Conservation (phyloP, 2,888 invertebrate species). For the Dasysyrphus tricinctus region DNA sequence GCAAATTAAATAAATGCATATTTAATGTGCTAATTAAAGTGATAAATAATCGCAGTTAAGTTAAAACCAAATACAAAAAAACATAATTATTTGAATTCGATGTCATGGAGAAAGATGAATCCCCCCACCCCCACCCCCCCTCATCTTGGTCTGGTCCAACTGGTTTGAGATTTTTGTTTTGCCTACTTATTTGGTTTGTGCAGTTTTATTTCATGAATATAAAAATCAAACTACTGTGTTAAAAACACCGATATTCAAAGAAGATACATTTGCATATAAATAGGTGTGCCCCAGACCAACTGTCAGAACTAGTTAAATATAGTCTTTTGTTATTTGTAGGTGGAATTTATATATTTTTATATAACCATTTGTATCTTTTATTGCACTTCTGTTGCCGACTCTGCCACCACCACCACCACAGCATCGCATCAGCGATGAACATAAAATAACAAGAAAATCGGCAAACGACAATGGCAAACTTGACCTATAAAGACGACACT, state of each 20-base stretch:
- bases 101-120: background rate
- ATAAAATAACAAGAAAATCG: slow-evolving; percentile 8
- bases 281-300: slow-evolving; percentile 10
- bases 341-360: slow-evolving; percentile 1
- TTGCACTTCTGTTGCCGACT: slow-evolving; percentile 27
- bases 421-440: background rate
- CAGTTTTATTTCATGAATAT: background rate
- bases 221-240: background rate
- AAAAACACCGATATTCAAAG: background rate
- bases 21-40: background rate
- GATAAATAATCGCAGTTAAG: background rate
- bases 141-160: background rate
- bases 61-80: background rate
- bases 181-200: background rate
- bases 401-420: background rate
- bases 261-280: slow-evolving; percentile 10
- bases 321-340: slow-evolving; percentile 13
- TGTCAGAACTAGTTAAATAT: slow-evolving; percentile 26
- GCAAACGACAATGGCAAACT: slow-evolving; percentile 51
- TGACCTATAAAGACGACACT: slow-evolving; percentile 70
- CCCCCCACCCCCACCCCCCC: background rate
- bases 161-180: background rate
- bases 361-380: background rate
- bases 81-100: background rate
- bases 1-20: background rate